Conservation (phyloP, 2,888 invertebrate species). For the Acrobeloides nanus region DNA sequence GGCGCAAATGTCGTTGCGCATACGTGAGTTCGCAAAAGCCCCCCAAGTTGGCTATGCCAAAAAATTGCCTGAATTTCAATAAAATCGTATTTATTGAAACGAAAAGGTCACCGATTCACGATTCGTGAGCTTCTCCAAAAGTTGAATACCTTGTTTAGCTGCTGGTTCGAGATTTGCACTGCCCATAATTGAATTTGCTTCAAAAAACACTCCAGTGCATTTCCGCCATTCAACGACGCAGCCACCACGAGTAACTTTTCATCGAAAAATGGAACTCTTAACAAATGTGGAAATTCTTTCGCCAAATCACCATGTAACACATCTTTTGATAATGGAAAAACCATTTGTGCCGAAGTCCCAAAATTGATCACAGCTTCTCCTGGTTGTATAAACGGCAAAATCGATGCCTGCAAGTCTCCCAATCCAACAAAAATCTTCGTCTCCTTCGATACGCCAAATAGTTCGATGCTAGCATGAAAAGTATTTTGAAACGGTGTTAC, state of each 20-base stretch:
- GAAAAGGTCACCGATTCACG: too few species aligned
- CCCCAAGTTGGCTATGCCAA: too few species aligned
- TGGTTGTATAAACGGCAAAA: conserved; percentile 8
- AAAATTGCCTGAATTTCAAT: too few species aligned
- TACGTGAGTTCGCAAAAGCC: too few species aligned
- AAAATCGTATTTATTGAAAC: too few species aligned
- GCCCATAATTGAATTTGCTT: too few species aligned
- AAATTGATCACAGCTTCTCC: conserved; percentile 15
- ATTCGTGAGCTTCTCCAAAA: too few species aligned
- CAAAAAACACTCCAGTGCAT: conserved; percentile 9
- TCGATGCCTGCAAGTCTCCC: conserved; percentile 23
- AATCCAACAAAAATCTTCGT: conserved; percentile 16
- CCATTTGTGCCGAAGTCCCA: conserved; percentile 21
- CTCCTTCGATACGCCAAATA: background rate
- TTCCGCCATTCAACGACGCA: conserved; percentile 23
- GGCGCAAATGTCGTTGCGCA: too few species aligned
- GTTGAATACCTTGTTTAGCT: too few species aligned
- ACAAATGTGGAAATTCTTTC: background rate
- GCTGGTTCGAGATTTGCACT: too few species aligned
- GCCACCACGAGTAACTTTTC: conserved; percentile 13
- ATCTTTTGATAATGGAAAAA: conserved; percentile 5
- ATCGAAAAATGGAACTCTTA: conserved; percentile 14
- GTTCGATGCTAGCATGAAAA: background rate
- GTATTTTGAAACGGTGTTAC: too few species aligned
- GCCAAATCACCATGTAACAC: background rate